Evolutionary conservation across 2,113 vertebrate species (phyloP), one percentile per base, ranked within the genome.

Genomic region (Orycteropus afer): DNA sequence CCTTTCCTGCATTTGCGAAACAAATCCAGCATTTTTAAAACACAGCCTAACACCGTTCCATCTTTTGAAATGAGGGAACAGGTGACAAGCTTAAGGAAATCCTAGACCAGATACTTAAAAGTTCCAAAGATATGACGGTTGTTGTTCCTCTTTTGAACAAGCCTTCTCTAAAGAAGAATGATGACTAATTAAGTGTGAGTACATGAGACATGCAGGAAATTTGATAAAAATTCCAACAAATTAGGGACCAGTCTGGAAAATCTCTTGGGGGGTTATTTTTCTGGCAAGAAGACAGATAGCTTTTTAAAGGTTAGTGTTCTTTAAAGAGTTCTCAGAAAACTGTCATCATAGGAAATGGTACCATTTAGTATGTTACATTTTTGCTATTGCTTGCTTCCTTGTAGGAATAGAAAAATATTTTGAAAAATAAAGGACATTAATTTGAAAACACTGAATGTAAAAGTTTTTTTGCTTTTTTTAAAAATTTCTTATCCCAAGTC

Each of bases 1-100:
- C 74, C 95, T 97, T 97, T 95, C 93, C 88, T 92, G 84, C 92
- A 95, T 96, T 97, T 96, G 88, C 95, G 78, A 97, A 95, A 93
- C 95, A 97, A 94, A 97, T 40, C n/a, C 63, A 88, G 67, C 86
- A 92, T 93, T 97, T 95, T 40, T 53, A 69, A 96, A 97, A 93
- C 55, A 91, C 45, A 92, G 67, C n/a, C 91, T 69, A 51, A 82
- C 67, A 47, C 55, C 57, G 71, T 95, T 96, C 95, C 88, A 93
- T 84, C 89, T 96, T 88, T 80, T 78, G 74, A 95, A 95, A 92
- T 40, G 63, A 95, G 93, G 95, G 94, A 97, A 95, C 95, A 96
- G 89, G 94, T 95, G 96, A 97, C 76, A 76, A 76, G 53, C 45
- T 79, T 90, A 93, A 96, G 95, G 96, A 95, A 95, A 96, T 92